These are phyloP conservation scores for Nephrotoma flavescens DNA, from an alignment of 2,888 invertebrate species.

Conservation along the genomic window DNA sequence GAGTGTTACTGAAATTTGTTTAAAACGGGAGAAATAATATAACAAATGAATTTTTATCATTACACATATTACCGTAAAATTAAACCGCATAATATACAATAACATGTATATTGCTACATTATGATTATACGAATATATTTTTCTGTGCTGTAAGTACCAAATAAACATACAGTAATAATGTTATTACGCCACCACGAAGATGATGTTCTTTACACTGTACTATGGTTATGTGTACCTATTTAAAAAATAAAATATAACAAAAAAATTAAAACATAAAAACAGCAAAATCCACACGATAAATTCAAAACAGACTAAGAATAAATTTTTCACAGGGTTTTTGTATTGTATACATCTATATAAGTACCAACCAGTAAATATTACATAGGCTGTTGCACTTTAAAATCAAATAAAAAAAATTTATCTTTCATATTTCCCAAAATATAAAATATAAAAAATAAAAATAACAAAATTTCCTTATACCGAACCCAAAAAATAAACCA, in stretches of 20 bases:
- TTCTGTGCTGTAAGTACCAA: not conserved
- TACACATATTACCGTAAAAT: no score
- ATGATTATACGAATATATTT: not conserved
- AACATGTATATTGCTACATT: not conserved
- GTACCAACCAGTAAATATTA: not conserved
- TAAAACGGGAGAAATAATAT: no score
- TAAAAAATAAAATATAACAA: not conserved
- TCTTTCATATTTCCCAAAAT: not conserved
- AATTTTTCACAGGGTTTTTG: not conserved
- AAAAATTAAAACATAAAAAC: not conserved
- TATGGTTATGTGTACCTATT: not conserved
- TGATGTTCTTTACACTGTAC: not conserved
- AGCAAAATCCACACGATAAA: not conserved
- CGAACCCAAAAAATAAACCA: not conserved
- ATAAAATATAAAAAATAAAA: not conserved
- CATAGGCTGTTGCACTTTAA: not conserved
- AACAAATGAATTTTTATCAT: no score
- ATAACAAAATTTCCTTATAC: not conserved
- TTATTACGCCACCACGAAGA: not conserved
- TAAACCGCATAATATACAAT: not conserved
- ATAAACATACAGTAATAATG: not conserved
- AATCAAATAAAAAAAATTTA: not conserved
- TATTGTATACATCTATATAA: not conserved
- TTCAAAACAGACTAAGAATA: not conserved
- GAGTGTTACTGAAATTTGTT: no score